phyloP scores from a whole-genome alignment of 2,888 invertebrate species.

The Tryphoninae sp. region DNA sequence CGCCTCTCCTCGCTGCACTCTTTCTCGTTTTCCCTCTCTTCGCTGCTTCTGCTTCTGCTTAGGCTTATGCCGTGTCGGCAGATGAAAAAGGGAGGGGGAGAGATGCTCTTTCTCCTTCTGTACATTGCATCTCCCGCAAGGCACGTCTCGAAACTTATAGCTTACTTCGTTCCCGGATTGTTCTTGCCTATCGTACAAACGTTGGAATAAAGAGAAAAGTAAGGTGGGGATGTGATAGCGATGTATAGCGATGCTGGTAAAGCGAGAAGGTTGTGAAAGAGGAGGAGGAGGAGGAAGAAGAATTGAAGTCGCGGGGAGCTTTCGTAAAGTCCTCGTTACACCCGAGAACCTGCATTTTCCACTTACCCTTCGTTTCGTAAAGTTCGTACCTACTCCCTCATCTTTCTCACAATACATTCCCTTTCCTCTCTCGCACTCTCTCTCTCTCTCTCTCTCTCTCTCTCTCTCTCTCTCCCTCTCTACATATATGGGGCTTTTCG shows the following conservation, averaged over 20 bases:
- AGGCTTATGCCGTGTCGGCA: constrained; percentile 14
- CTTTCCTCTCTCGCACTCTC: too few relatives aligned
- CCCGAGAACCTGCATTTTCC: constrained; percentile 60
- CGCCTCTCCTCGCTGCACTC: constrained; percentile 36
- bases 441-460: too few relatives aligned
- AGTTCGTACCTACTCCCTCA: constrained; percentile 52
- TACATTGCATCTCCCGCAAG: constrained; percentile 37
- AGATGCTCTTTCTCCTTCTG: constrained; percentile 7
- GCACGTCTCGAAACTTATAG: constrained; percentile 57
- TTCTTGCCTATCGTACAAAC: constrained; percentile 47
- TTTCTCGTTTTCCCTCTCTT: constrained; percentile 35
- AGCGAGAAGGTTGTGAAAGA: constrained; percentile 18
- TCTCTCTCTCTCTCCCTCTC: not conserved
- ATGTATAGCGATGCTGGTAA: constrained; percentile 15
- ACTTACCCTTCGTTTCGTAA: constrained; percentile 51
- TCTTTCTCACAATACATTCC: constrained; percentile 11
- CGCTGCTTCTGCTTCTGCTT: constrained; percentile 38
- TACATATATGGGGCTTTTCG: not conserved
- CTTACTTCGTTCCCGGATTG: constrained; percentile 48
- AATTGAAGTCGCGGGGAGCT: constrained; percentile 60
- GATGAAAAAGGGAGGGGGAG: constrained; percentile 3
- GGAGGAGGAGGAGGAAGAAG: constrained; percentile 43
- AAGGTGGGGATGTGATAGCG: not conserved
- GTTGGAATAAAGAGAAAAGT: constrained; percentile 5
- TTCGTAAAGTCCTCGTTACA: constrained; percentile 63